phyloP scores from a whole-genome alignment of 2,797 vertebrate species.

The Avahi laniger region DNA sequence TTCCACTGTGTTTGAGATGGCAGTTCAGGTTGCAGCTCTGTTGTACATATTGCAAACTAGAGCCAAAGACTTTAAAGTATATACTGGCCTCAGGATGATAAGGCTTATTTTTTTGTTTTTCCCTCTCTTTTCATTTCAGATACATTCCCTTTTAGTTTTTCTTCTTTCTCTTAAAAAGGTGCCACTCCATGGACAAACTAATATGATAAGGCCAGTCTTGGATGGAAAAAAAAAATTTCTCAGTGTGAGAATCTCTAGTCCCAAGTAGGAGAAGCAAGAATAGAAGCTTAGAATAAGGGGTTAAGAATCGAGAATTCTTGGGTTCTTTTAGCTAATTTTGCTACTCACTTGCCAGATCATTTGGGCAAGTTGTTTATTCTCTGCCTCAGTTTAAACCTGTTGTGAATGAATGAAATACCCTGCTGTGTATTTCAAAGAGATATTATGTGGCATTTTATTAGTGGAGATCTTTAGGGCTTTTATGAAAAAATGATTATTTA shows the following conservation, averaged over 20 bases:
- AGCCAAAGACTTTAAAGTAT: constrained; percentile 76
- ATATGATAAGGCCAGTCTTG: constrained; percentile 26
- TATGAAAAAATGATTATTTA: neutral
- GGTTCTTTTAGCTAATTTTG: constrained; percentile 42
- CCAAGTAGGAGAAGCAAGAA: constrained; percentile 37
- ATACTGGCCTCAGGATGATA: constrained; percentile 11
- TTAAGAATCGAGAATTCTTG: constrained; percentile 26
- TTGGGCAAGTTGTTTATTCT: constrained; percentile 38
- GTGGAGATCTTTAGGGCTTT: constrained; percentile 19
- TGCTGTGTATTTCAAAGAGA: constrained; percentile 58
- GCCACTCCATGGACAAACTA: constrained; percentile 45
- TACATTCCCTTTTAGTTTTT: constrained; percentile 12
- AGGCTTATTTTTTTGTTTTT: neutral
- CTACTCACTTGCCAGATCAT: neutral
- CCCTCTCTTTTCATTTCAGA: neutral
- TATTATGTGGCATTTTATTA: neutral
- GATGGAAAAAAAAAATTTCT: constrained; percentile 1
- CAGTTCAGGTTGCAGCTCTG: constrained; percentile 62
- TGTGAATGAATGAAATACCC: constrained; percentile 39
- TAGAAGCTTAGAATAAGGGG: neutral
- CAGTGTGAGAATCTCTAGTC: fast-evolving
- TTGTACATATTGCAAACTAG: constrained; percentile 47
- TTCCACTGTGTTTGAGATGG: constrained; percentile 53
- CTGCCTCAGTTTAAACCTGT: constrained; percentile 62
- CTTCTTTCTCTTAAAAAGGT: constrained; percentile 19